These are phyloP conservation scores for Solea senegalensis DNA, from an alignment of 2,113 vertebrate genomes.

Conservation along the genomic window DNA sequence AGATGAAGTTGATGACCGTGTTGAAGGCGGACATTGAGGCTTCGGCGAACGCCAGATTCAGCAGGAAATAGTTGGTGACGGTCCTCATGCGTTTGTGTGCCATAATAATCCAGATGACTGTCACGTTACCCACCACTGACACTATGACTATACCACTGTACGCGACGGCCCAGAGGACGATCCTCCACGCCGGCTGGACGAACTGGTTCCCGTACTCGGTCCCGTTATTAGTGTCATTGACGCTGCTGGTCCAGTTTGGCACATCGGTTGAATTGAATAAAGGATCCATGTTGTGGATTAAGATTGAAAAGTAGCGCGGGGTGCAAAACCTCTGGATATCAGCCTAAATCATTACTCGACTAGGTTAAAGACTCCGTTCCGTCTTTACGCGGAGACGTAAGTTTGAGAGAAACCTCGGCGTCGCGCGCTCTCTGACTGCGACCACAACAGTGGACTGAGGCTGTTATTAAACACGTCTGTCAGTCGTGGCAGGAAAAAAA, in stretches of 20 bases:
- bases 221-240: slow-evolving; percentile 59
- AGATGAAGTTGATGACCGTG: slow-evolving; percentile 96
- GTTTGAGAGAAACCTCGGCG: slow-evolving; percentile 4
- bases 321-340: background rate
- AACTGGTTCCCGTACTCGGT: slow-evolving; percentile 86
- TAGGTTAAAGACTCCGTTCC: background rate
- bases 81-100: slow-evolving; percentile 98
- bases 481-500: background rate
- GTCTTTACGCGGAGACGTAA: background rate
- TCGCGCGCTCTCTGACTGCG: background rate
- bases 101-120: slow-evolving; percentile 97
- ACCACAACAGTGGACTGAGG: no score
- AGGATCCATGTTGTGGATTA: slow-evolving; percentile 69
- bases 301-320: background rate
- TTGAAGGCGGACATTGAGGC: slow-evolving; percentile 97
- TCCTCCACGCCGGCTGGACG: slow-evolving; percentile 91
- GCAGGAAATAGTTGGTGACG: slow-evolving; percentile 96
- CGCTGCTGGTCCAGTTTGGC: slow-evolving; percentile 66
- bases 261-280: slow-evolving; percentile 69
- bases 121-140: slow-evolving; percentile 91
- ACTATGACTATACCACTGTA: slow-evolving; percentile 91
- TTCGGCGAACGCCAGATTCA: slow-evolving; percentile 96
- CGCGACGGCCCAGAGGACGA: slow-evolving; percentile 92
- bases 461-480: no score
- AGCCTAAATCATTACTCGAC: background rate